Conservation (phyloP, 2,797 vertebrate genomes). For the Intellagama lesueurii region DNA sequence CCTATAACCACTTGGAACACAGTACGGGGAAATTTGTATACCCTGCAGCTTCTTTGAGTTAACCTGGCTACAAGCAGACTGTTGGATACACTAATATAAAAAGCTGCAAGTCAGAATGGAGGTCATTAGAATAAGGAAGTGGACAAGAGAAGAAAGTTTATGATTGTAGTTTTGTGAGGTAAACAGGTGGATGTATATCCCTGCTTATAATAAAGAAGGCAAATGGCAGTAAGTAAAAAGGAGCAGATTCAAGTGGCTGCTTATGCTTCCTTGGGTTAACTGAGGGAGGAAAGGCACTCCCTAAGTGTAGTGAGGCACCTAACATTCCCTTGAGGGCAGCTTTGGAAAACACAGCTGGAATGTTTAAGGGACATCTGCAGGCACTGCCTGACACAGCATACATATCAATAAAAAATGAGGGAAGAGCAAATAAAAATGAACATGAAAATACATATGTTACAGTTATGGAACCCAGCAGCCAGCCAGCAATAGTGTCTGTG, state of each 20-base stretch:
- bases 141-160: neutral
- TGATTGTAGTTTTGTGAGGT: neutral
- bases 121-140: neutral
- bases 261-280: neutral
- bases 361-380: neutral
- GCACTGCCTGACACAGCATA: constrained; percentile 2
- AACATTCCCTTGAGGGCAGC: neutral
- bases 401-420: neutral
- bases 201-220: too few species aligned
- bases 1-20: neutral
- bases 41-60: neutral
- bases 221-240: neutral
- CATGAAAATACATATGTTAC: constrained; percentile 9
- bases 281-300: neutral
- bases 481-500: neutral
- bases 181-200: too few species aligned
- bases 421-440: neutral
- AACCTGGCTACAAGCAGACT: too few species aligned
- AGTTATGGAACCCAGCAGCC: constrained; percentile 20
- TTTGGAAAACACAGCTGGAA: neutral
- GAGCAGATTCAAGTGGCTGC: too few species aligned
- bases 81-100: neutral
- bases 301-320: too few species aligned
- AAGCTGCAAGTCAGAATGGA: neutral
- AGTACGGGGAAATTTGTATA: too few species aligned